Base-by-base conservation (phyloP, 2,113 vertebrate species). In the Hyla sarda region DNA sequence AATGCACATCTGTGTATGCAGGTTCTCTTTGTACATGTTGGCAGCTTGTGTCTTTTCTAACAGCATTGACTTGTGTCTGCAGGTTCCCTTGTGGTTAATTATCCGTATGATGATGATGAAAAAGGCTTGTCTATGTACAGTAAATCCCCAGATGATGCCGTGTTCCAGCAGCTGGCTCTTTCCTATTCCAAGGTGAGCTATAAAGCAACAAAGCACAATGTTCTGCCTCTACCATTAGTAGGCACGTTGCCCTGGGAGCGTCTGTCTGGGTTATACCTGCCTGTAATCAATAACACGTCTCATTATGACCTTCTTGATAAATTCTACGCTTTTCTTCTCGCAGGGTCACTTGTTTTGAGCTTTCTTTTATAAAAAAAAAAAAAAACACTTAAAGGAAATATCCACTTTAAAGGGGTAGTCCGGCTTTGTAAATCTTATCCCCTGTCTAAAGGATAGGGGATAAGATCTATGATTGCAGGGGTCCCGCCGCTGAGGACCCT, bases 31-130 rank as follows among this genome's bases (percentile, higher is more conserved):
- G 45, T 47, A 0, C 23, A 47, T 13, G 3, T 52, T 25, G 28
- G 74, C 50, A 54, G 34, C 56, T 25, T 60, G 28, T 50, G 47
- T 2, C 4, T 81, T 78, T 78, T 45, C 13, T 89, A 32, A 71
- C 67, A 37, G 45, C 82, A 5, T 34, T 5, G 83, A 82, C 86
- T 87, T 62, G 32, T 90, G 50, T 54, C 88, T 82, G 67, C 87
- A 99, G 98, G 98, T 85, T 97, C 98, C 86, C 89, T 99, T 90
- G 98, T 99, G 69, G 98, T 99, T 83, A 99, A 99, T 93, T 99
- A 99, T 87, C 98, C 98, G 41, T 99, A 93, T 34, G 98, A 99
- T 88, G 97, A 99, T 1, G 93, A 95, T 89, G 93, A 92, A 30
- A 91, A 96, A 32, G 95, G 95, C 37, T 0, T 90, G 52, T 91